A percentile compares a stretch with the other conserved stretches of the same genome.
phyloP scores from a whole-genome alignment of 53 echinoderm and acorn worm species.

The Stichopus horrens region DNA sequence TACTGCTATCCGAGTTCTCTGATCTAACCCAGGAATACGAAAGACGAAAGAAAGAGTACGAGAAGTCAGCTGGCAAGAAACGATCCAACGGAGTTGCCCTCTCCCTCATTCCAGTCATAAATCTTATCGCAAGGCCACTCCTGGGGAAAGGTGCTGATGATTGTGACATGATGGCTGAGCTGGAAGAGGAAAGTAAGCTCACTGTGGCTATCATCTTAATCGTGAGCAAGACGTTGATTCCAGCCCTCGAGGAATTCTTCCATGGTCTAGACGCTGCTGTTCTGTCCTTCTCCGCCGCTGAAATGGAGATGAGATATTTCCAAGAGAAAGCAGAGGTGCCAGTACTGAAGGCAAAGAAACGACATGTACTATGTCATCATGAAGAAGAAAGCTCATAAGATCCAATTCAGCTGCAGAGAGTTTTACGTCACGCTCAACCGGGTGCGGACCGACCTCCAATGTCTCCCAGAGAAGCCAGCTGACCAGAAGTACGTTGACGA shows the following conservation, averaged over 20 bases:
- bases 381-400: slow-evolving; percentile 25
- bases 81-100: no score
- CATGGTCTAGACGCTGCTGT: neutral
- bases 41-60: neutral
- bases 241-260: neutral
- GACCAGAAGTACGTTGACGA: slow-evolving; percentile 37
- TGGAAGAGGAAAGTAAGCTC: neutral
- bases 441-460: slow-evolving; percentile 4
- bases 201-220: neutral
- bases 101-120: neutral
- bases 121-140: neutral
- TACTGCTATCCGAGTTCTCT: neutral
- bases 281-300: neutral
- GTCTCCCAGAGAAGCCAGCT: neutral
- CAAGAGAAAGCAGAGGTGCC: neutral
- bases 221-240: neutral
- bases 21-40: neutral
- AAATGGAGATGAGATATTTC: neutral
- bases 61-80: neutral
- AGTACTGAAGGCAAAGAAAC: neutral
- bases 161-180: neutral
- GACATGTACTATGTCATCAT: neutral
- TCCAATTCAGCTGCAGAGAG: slow-evolving; percentile 5
- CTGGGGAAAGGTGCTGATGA: neutral
- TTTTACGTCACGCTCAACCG: neutral